Evolutionary conservation across 53 echinoderm and acorn worm species (phyloP).

Genomic region (Hippasteria phrygiana): DNA sequence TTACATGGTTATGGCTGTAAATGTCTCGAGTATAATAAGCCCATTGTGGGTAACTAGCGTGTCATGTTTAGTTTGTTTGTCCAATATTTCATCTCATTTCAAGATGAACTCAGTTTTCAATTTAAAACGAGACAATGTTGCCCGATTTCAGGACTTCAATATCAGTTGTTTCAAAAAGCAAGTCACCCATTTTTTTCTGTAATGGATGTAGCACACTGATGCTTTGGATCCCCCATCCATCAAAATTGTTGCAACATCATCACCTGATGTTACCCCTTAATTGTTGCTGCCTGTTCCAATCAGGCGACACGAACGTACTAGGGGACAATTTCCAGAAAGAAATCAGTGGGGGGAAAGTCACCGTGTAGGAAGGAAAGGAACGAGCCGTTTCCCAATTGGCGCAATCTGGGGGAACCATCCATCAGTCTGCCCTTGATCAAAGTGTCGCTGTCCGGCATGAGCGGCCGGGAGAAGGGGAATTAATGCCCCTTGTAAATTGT

Average conservation of each 20-base stretch:
- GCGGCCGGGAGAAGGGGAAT: background rate
- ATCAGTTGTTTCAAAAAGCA: no score
- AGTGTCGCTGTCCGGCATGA: background rate
- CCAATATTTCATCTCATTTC: no score
- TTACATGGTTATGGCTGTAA: no score
- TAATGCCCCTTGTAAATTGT: background rate
- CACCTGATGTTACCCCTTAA: background rate
- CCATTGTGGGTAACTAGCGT: no score
- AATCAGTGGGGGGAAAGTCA: background rate
- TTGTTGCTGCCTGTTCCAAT: conserved; percentile 1
- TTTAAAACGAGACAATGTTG: no score
- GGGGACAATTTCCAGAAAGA: background rate
- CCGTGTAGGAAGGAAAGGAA: background rate
- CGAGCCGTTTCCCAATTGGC: background rate
- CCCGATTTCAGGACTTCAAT: no score
- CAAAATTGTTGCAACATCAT: background rate
- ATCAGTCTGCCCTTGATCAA: background rate
- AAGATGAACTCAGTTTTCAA: no score
- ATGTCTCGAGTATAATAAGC: no score
- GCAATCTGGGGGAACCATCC: background rate
- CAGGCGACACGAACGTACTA: background rate
- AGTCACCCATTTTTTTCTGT: no score
- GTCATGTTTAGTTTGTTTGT: no score
- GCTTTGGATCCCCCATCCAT: background rate
- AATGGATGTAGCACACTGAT: no score